Evolutionary conservation across 1,140 invertebrate species (phyloP).

Genomic region (Hycleus phaleratus): DNA sequence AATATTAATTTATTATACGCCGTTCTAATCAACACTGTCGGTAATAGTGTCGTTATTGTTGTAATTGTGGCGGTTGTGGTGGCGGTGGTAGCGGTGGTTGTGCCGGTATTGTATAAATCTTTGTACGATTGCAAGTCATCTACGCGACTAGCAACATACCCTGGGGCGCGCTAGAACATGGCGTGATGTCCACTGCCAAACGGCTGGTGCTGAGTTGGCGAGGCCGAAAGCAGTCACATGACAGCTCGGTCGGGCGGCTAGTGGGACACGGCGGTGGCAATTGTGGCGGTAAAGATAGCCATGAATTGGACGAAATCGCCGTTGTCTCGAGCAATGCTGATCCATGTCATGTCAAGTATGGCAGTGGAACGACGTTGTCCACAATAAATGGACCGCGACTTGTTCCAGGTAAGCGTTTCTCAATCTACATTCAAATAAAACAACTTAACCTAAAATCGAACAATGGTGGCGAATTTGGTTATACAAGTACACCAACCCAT

Average conservation of each 20-base stretch:
- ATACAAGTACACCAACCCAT: too few species aligned
- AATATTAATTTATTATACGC: too few species aligned
- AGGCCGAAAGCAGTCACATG: slow-evolving; percentile 46
- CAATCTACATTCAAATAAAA: not conserved
- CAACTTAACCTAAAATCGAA: too few species aligned
- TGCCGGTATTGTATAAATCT: too few species aligned
- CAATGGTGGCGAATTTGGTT: too few species aligned
- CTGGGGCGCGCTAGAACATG: slow-evolving; percentile 22
- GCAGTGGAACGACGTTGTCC: slow-evolving; percentile 46
- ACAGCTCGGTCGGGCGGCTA: slow-evolving; percentile 41
- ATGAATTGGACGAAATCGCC: slow-evolving; percentile 71
- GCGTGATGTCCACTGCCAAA: slow-evolving; percentile 57
- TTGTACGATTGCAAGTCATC: not conserved
- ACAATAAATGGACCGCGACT: slow-evolving; percentile 55
- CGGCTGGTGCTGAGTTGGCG: slow-evolving; percentile 60
- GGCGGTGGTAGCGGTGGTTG: not conserved
- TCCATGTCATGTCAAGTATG: slow-evolving; percentile 53
- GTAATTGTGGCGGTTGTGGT: too few species aligned
- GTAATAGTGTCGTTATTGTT: too few species aligned
- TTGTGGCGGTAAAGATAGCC: slow-evolving; percentile 48
- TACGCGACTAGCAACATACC: slow-evolving; percentile 13
- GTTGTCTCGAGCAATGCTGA: slow-evolving; percentile 57
- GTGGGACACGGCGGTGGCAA: slow-evolving; percentile 39
- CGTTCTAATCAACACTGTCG: too few species aligned
- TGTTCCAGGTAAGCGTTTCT: slow-evolving; percentile 48